Conservation (phyloP, 2,113 vertebrate species). For the Hyaena hyaena region DNA sequence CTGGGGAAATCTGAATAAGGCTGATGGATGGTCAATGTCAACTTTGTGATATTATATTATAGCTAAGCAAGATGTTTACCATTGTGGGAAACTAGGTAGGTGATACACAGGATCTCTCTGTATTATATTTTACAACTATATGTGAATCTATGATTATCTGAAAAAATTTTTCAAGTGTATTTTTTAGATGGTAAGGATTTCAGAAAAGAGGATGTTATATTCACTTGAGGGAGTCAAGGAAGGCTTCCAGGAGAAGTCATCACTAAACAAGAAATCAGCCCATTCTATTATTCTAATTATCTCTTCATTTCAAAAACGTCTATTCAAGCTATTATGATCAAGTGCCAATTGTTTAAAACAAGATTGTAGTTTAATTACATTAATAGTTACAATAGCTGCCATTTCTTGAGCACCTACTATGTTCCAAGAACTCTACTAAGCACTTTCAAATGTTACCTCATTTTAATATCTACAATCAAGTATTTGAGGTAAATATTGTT, state of each 20-base stretch:
- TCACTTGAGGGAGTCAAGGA: background rate
- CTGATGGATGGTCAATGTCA: background rate
- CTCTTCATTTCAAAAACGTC: slow-evolving; percentile 24
- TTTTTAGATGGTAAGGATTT: background rate
- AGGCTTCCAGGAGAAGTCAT: background rate
- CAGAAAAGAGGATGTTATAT: background rate
- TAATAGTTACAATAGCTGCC: background rate
- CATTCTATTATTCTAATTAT: background rate
- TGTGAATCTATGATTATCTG: background rate
- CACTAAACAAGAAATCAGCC: background rate
- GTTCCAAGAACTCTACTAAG: background rate
- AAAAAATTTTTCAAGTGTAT: background rate
- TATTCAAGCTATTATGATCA: background rate
- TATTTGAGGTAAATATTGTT: slow-evolving; percentile 4
- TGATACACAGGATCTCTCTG: background rate
- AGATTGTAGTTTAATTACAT: background rate
- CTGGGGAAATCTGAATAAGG: background rate
- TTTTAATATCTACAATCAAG: background rate
- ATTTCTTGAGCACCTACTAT: background rate
- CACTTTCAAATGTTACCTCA: background rate
- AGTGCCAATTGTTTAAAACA: background rate
- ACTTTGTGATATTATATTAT: background rate
- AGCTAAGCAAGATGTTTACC: background rate
- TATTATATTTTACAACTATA: background rate
- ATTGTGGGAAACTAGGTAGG: background rate